phyloP scores from a whole-genome alignment of 2,113 vertebrate genomes.

The Thunnus maccoyii region DNA sequence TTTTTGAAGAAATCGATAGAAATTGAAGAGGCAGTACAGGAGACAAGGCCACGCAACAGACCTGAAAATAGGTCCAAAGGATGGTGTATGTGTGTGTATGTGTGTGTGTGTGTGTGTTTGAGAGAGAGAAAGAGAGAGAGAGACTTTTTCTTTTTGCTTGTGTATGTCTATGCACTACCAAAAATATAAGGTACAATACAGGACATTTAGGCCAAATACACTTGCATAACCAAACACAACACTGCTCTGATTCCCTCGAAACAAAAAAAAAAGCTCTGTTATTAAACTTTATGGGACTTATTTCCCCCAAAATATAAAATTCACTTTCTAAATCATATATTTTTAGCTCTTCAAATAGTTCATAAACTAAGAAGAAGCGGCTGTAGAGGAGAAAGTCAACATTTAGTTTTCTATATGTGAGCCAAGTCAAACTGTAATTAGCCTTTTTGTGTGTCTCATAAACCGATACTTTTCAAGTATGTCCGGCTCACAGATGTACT shows the following conservation, averaged over 20 bases:
- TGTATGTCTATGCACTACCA: neutral
- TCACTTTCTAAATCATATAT: too few species aligned
- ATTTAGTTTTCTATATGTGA: neutral
- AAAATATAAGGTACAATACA: neutral
- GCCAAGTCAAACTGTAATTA: neutral
- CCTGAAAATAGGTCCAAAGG: constrained; percentile 39
- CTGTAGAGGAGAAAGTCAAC: too few species aligned
- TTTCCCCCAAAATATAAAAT: neutral
- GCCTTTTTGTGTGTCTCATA: neutral
- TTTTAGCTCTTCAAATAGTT: too few species aligned
- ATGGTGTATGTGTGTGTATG: neutral
- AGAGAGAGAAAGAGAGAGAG: neutral
- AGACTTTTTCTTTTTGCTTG: neutral
- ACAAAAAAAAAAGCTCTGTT: neutral
- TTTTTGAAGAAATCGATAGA: constrained; percentile 57
- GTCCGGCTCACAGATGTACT: neutral
- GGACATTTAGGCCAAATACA: too few species aligned
- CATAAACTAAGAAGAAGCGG: too few species aligned
- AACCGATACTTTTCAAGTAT: neutral
- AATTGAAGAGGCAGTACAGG: constrained; percentile 25
- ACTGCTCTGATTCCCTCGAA: neutral
- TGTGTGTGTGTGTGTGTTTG: neutral
- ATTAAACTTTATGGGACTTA: neutral
- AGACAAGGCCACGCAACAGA: constrained; percentile 30
- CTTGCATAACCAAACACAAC: neutral